Conservation (phyloP, 2,888 invertebrate genomes). For the Phoronis australis region DNA sequence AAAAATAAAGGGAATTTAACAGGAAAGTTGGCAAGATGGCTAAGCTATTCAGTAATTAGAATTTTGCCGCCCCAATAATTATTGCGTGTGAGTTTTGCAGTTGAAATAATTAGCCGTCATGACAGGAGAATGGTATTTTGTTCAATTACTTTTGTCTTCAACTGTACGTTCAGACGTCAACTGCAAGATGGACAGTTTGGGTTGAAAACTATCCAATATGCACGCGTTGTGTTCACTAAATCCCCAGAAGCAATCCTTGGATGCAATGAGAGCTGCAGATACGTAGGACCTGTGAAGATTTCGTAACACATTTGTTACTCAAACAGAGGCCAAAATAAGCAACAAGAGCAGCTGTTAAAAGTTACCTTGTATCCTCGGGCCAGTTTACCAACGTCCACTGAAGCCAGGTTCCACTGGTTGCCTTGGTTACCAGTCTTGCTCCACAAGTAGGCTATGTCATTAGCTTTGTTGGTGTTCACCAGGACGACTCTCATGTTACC, state of each 20-base stretch:
- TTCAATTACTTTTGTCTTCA: too few relatives aligned
- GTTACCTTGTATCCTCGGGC: constrained; percentile 33
- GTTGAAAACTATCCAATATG: background rate
- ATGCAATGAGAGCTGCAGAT: background rate
- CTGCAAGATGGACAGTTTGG: too few relatives aligned
- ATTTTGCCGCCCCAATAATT: too few relatives aligned
- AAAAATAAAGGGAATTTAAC: too few relatives aligned
- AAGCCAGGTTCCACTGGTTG: constrained; percentile 30
- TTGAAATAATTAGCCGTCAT: too few relatives aligned
- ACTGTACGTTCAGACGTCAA: too few relatives aligned
- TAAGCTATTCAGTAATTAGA: too few relatives aligned
- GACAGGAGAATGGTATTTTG: too few relatives aligned
- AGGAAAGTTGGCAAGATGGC: too few relatives aligned
- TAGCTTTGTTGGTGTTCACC: constrained; percentile 19
- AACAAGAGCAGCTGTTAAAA: background rate
- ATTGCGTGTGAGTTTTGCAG: too few relatives aligned
- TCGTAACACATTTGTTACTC: background rate
- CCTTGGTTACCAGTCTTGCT: constrained; percentile 35
- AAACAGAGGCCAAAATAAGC: background rate
- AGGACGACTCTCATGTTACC: constrained; percentile 24
- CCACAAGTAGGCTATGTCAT: constrained; percentile 23
- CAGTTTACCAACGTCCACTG: constrained; percentile 34
- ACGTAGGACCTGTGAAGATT: background rate
- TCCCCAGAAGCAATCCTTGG: background rate
- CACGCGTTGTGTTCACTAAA: background rate